These are phyloP conservation scores for human DNA, from an alignment of 2,113 vertebrate species.

Conservation along the genomic window DNA sequence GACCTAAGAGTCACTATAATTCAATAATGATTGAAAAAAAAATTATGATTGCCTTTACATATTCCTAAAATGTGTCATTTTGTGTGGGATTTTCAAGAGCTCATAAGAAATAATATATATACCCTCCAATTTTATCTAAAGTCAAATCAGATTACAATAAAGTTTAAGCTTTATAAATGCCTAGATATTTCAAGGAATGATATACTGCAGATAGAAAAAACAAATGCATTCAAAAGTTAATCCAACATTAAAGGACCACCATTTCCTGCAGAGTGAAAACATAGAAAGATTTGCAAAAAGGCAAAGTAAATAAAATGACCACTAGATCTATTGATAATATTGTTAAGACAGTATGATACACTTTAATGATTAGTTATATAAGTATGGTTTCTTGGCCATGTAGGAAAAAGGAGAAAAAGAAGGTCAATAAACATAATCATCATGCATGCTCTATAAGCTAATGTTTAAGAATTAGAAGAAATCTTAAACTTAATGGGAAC, in stretches of 20 bases:
- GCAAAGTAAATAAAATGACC: slow-evolving; percentile 78
- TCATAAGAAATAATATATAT: slow-evolving; percentile 5
- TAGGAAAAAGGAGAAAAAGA: slow-evolving; percentile 57
- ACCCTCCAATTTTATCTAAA: slow-evolving; percentile 38
- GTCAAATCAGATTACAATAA: slow-evolving; percentile 28
- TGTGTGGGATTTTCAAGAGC: slow-evolving; percentile 75
- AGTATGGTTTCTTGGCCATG: slow-evolving; percentile 75
- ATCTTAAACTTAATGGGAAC: slow-evolving; percentile 24
- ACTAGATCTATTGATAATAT: slow-evolving; percentile 66
- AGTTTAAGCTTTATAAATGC: slow-evolving; percentile 46
- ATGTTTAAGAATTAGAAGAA: slow-evolving; percentile 56
- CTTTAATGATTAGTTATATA: slow-evolving; percentile 74
- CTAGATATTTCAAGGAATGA: slow-evolving; percentile 82
- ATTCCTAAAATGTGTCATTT: slow-evolving; percentile 79
- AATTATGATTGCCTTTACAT: slow-evolving; percentile 23
- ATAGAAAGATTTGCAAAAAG: slow-evolving; percentile 76
- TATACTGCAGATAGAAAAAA: slow-evolving; percentile 74
- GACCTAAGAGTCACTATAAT: background rate
- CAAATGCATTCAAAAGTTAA: slow-evolving; percentile 77
- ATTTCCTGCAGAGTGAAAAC: slow-evolving; percentile 77
- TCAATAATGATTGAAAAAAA: background rate
- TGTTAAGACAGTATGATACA: slow-evolving; percentile 62
- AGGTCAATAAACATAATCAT: slow-evolving; percentile 63
- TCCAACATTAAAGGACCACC: slow-evolving; percentile 71
- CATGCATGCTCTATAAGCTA: slow-evolving; percentile 58